Base-by-base conservation (phyloP, 2,797 vertebrate species). In the Mycteria americana region DNA sequence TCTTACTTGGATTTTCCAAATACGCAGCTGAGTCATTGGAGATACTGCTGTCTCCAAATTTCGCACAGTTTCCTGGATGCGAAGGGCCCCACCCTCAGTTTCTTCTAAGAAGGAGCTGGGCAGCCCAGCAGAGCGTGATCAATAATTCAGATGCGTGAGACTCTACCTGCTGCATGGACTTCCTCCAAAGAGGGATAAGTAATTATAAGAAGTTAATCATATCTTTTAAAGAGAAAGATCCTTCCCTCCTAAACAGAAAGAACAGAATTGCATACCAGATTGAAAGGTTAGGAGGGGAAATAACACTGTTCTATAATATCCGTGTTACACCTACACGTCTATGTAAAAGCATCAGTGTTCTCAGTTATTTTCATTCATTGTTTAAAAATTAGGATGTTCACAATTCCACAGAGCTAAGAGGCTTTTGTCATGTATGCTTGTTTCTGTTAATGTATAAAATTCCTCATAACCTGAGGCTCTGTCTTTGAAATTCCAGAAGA, bases 1-100 rank as follows among this genome's bases (percentile, higher is more conserved):
- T 70, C 31, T 69, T 80, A 60, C 23, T 75, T 80, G 60, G 64
- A 18, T 92, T 88, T 93, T 93, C 45, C 60, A 91, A 43, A 92
- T 35, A 65, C 3, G 2, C 23, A 85, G 67, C 63, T 74, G 73
- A 81, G 30, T 95, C 69, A 79, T 14, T 68, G 41, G n/a, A 86
- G 31, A 37, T 79, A 78, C 4, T 56, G 15, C 28, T 69, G 15
- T 50, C 35, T 86, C 37, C n/a, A 57, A 57, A 63, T 80, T 59
- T 90, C 41, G 39, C 24, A 28, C 15, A 53, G 5, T 57, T 91
- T 69, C 27, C 51, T 91, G 45, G 12, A 23, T 59, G 15, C 1
- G 2, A 73, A 79, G 8, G 13, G 8, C 11, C 24, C 5, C n/a
- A 67, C 21, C 8, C 28, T 62, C 27, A 39, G 9, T 68, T 89